Evolutionary conservation across 2,888 invertebrate genomes (phyloP), one percentile per base, ranked within the genome.

Genomic region (Noctua janthe): DNA sequence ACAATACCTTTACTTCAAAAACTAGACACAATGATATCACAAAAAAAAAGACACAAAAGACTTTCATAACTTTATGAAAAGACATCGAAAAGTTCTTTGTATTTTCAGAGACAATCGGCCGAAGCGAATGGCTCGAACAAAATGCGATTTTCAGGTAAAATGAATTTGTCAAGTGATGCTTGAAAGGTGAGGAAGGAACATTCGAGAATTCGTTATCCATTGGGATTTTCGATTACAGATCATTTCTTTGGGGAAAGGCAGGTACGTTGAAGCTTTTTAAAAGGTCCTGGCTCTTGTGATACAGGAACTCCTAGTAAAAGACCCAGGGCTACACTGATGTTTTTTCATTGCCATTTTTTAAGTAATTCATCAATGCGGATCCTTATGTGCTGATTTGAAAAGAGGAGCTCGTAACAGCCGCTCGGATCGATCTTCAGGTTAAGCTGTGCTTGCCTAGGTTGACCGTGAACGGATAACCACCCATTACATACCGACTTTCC

Each of bases 101-200:
- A 77, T 77, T 74, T 76, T 71, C 51, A 69, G 59, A 73, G 62
- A 81, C 73, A 79, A 82, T 80, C 76, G 71, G 35, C 15, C 71
- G 64, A 74, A 77, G 67, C 54, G 81, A 80, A 87, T 72, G 77
- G 76, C 29, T 76, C 62, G 71, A 6, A 59, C n/a, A 77, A 84
- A 82, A 87, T 82, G 59, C 75, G 80, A 89, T 89, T 80, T 87
- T 84, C 78, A 71, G 80, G 70, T 80, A 70, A 82, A 81, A 81
- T 81, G 78, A 82, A 81, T 79, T 81, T 75, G 84, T 84, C 75
- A 71, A 87, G 74, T 74, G 87, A 84, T 47, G 82, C 76, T 76
- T 64, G 79, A 78, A 81, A 70, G 67, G 78, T 80, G 56, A 71
- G 47, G 59, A 23, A 80, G 39, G 64, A 67, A 79, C 35, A 59